Evolutionary conservation across 1,140 invertebrate genomes (phyloP), one percentile per base, ranked within the genome.

Genomic region (Pissodes strobi): DNA sequence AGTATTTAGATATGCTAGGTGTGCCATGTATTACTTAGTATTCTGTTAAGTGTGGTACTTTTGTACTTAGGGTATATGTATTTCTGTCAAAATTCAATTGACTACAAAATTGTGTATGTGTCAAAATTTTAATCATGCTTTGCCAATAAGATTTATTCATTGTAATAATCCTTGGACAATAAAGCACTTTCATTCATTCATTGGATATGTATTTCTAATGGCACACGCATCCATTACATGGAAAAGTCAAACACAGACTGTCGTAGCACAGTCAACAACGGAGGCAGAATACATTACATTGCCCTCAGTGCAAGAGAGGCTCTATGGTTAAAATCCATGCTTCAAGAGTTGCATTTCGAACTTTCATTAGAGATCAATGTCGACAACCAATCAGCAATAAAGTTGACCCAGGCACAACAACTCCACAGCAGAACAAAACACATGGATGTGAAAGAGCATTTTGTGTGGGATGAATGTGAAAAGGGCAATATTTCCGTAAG

Each of bases 211-310:
- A 15, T 51, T 51, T 27, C 38, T 3, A 53, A 62, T n/a, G 5
- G 9, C 58, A 62, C 17, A 68, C 51, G 10, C 38, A 68, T 19
- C n/a, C n/a, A n/a, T n/a, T n/a, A n/a, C n/a, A n/a, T n/a, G n/a
- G n/a, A n/a, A n/a, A n/a, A n/a, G n/a, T 41, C 49, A 17, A 38
- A 72, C 57, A 25, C 67, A 62, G 19, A 69, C 38, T 0, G 57
- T 25, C 13, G 68, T 77, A 15, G 75, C 76, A 2, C 62, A 76
- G 1, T 76, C 73, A 3, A 69, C 75, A 2, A 66, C 72, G 6
- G 69, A 76, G 41, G 75, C 76, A 21, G 68, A 78, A 51, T 72
- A 76, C 15, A 41, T 63, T 10, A 52, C 70, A 5, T 55, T 75
- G 59, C 52, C 56, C 57, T 53, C 23, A 56, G 52, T 45, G n/a